These are phyloP conservation scores for Zosterops japonicus DNA, from an alignment of 2,113 vertebrate genomes.

Conservation along the genomic window DNA sequence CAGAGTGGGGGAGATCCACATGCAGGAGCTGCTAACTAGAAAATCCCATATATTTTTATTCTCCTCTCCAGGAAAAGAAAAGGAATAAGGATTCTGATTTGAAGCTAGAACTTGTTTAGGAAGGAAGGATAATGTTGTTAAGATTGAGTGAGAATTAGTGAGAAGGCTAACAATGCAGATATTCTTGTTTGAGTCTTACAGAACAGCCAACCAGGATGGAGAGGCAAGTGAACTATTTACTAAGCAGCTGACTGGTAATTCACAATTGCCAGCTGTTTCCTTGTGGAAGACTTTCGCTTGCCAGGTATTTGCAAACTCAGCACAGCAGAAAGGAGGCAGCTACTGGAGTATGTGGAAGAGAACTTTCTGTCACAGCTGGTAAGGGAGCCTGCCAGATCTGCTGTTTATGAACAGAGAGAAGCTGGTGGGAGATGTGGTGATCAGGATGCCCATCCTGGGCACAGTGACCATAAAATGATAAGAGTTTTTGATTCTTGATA, in stretches of 20 bases:
- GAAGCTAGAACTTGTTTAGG: not conserved
- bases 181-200: not conserved
- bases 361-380: not conserved
- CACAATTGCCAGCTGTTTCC: not conserved
- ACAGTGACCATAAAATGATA: not conserved
- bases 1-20: accelerated
- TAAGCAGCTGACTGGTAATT: not conserved
- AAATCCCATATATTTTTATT: not conserved
- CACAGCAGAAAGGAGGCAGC: not conserved
- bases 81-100: not conserved
- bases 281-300: not conserved
- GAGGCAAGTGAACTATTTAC: not conserved
- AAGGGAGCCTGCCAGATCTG: not conserved
- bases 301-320: not conserved
- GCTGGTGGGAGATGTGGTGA: not conserved
- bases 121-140: not conserved
- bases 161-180: not conserved
- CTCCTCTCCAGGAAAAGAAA: not conserved
- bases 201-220: not conserved
- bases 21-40: not conserved
- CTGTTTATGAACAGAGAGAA: not conserved
- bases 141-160: not conserved
- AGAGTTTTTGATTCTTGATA: not conserved
- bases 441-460: not conserved
- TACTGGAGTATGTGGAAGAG: not conserved